Evolutionary conservation across 2,888 invertebrate species (phyloP).

Genomic region (Limnephilus lunatus): DNA sequence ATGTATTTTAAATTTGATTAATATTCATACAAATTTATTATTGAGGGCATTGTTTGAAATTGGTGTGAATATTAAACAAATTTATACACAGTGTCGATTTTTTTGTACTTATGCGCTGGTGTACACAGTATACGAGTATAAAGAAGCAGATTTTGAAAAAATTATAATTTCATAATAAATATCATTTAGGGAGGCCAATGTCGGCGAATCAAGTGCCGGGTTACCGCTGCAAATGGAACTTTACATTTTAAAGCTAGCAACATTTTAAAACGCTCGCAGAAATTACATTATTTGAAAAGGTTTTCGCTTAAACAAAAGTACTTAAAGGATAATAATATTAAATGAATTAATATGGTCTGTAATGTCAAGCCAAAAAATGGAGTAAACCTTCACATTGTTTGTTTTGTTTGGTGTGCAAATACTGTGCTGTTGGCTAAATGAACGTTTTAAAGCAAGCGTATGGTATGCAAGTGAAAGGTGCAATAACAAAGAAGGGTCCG

Average conservation of each 20-base stretch:
- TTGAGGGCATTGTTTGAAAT: too few species aligned
- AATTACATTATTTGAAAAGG: not conserved
- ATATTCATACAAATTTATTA: too few species aligned
- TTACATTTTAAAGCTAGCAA: not conserved
- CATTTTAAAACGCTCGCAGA: not conserved
- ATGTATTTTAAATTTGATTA: too few species aligned
- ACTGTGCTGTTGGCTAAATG: not conserved
- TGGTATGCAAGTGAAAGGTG: not conserved
- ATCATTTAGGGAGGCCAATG: too few species aligned
- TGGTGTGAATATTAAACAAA: too few species aligned
- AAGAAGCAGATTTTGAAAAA: too few species aligned
- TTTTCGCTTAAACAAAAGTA: not conserved
- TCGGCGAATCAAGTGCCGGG: too few species aligned
- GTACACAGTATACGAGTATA: too few species aligned
- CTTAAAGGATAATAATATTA: not conserved
- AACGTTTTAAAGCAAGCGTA: not conserved
- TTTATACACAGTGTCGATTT: too few species aligned
- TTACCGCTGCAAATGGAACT: not conserved
- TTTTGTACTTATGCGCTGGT: too few species aligned
- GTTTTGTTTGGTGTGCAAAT: not conserved
- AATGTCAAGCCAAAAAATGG: not conserved
- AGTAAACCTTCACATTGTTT: not conserved
- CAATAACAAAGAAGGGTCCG: not conserved
- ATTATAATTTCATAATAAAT: too few species aligned
- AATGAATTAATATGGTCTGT: not conserved